phyloP scores from a whole-genome alignment of 2,797 vertebrate genomes.

The Meriones psammophilus region DNA sequence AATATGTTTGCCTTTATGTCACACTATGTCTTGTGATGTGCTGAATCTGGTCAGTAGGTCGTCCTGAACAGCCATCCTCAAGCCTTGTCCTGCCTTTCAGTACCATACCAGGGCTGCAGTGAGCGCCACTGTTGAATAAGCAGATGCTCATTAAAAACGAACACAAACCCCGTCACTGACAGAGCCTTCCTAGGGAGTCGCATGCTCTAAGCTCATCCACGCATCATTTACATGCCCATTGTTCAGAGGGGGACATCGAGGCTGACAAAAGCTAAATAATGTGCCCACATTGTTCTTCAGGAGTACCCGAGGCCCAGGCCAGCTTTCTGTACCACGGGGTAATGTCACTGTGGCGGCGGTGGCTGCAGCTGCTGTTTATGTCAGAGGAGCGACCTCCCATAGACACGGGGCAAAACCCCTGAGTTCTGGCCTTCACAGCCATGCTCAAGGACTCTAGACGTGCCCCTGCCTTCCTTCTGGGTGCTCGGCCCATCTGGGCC shows the following conservation, averaged over 20 bases:
- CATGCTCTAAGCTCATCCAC: background rate
- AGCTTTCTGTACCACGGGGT: background rate
- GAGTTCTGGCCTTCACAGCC: background rate
- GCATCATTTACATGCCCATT: background rate
- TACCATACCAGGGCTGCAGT: background rate
- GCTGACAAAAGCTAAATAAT: background rate
- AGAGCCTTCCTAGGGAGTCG: background rate
- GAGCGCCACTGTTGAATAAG: background rate
- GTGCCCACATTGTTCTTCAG: background rate
- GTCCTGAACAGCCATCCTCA: background rate
- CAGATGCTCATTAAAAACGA: background rate
- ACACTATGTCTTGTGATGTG: background rate
- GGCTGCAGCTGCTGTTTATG: background rate
- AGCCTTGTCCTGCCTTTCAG: background rate
- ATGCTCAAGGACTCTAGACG: background rate
- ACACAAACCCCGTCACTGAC: background rate
- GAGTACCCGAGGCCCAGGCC: background rate
- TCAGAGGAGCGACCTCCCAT: background rate
- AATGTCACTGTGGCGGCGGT: accelerated
- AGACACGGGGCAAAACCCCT: background rate
- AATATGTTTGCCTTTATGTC: background rate
- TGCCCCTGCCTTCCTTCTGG: background rate
- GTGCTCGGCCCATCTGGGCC: accelerated
- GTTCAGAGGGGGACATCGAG: background rate
- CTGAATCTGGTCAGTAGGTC: background rate